Evolutionary conservation across 1,140 invertebrate genomes (phyloP).

Genomic region (Drosophila saltans): DNA sequence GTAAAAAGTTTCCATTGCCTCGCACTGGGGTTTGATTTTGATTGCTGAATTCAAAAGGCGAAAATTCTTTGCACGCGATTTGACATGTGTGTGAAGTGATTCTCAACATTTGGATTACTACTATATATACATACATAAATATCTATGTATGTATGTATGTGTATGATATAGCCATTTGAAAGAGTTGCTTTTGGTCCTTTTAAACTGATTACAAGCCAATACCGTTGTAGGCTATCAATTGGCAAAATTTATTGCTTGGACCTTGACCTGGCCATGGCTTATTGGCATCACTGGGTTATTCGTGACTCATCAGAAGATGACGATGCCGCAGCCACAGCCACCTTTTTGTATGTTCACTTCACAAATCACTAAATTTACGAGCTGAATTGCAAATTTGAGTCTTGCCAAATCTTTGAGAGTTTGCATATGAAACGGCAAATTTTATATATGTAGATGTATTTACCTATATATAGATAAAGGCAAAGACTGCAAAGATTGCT

Average conservation of each 20-base stretch:
- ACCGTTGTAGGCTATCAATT: conserved; percentile 7
- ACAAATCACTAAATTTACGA: conserved; percentile 24
- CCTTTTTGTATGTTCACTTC: conserved; percentile 14
- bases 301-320: conserved; percentile 17
- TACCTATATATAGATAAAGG: too few species aligned
- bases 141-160: background rate
- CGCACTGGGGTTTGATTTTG: conserved; percentile 6
- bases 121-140: background rate
- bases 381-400: conserved; percentile 17
- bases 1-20: conserved; percentile 5
- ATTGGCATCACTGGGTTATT: background rate
- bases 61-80: conserved; percentile 15
- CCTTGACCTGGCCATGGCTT: conserved; percentile 16
- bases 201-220: conserved; percentile 20
- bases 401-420: conserved; percentile 1
- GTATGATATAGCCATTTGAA: background rate
- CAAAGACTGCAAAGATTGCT: conserved; percentile 4
- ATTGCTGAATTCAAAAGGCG: conserved; percentile 5
- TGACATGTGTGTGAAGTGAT: background rate
- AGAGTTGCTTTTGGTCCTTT: conserved; percentile 14
- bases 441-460: background rate
- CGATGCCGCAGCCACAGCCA: background rate
- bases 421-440: conserved; percentile 21
- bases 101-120: background rate
- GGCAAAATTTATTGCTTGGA: conserved; percentile 5